Evolutionary conservation across 30 jellyfish, hydroid and myxozoan genomes (phyloP).

Genomic region (Turritopsis dohrnii): DNA sequence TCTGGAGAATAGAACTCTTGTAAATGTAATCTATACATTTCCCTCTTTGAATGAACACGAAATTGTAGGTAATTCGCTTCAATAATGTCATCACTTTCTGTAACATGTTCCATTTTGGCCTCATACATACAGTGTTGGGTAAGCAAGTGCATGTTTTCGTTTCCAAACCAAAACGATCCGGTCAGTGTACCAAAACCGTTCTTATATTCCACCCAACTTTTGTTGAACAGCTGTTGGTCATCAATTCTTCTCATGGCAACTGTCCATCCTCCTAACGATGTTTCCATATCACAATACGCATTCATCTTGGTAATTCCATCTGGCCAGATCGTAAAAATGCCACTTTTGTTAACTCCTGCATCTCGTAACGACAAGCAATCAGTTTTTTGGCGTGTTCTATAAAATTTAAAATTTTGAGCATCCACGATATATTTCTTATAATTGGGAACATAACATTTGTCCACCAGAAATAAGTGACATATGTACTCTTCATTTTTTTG

Average conservation of each 20-base stretch:
- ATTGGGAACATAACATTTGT: not conserved
- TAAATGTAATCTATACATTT: not conserved
- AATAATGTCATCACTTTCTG: not conserved
- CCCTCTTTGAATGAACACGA: not conserved
- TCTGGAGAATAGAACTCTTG: not conserved
- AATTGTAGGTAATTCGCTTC: not conserved
- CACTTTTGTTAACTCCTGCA: not conserved
- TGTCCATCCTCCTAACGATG: not conserved
- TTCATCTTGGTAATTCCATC: not conserved
- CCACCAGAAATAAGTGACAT: not conserved
- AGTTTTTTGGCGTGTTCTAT: not conserved
- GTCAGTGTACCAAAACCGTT: not conserved
- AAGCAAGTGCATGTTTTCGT: not conserved
- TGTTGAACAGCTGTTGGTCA: not conserved
- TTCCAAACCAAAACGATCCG: not conserved
- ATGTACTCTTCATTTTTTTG: not conserved
- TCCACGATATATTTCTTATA: not conserved
- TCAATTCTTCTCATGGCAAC: not conserved
- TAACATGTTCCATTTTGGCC: not conserved
- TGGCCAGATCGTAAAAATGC: not conserved
- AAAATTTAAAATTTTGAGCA: not conserved
- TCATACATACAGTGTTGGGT: not conserved
- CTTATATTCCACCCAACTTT: not conserved
- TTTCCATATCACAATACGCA: not conserved
- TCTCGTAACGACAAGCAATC: not conserved